These are phyloP conservation scores for Lethocerus indicus DNA, from an alignment of 1,140 invertebrate genomes.

Conservation along the genomic window DNA sequence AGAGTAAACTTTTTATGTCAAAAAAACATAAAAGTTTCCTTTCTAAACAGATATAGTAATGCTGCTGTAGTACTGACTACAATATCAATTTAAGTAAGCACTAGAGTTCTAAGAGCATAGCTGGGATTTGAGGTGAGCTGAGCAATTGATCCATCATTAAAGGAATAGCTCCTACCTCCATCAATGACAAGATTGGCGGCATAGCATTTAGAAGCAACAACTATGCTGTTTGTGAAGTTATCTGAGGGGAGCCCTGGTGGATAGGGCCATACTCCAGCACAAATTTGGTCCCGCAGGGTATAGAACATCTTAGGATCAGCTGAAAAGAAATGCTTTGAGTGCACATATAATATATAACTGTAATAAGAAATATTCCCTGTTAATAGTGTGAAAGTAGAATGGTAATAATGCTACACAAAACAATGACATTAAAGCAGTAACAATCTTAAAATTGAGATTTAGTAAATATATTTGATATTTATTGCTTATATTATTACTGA, in stretches of 20 bases:
- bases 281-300: conserved; percentile 81
- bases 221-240: conserved; percentile 48
- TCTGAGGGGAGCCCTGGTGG: conserved; percentile 47
- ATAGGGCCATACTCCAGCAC: conserved; percentile 52
- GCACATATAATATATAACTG: neutral
- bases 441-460: neutral
- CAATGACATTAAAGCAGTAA: neutral
- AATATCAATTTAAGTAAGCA: too few species aligned
- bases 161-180: conserved; percentile 82
- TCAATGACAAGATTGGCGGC: conserved; percentile 94
- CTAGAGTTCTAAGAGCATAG: conserved; percentile 78
- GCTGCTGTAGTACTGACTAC: too few species aligned
- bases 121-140: conserved; percentile 65
- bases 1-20: too few species aligned
- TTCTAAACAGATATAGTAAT: too few species aligned
- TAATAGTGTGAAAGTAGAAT: neutral
- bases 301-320: conserved; percentile 66
- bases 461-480: neutral
- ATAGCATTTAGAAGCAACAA: conserved; percentile 75
- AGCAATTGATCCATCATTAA: conserved; percentile 86
- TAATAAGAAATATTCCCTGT: neutral
- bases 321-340: conserved; percentile 23
- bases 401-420: neutral
- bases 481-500: neutral
- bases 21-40: too few species aligned